Evolutionary conservation across 2,888 invertebrate species (phyloP).

Genomic region (Danaus chrysippus): DNA sequence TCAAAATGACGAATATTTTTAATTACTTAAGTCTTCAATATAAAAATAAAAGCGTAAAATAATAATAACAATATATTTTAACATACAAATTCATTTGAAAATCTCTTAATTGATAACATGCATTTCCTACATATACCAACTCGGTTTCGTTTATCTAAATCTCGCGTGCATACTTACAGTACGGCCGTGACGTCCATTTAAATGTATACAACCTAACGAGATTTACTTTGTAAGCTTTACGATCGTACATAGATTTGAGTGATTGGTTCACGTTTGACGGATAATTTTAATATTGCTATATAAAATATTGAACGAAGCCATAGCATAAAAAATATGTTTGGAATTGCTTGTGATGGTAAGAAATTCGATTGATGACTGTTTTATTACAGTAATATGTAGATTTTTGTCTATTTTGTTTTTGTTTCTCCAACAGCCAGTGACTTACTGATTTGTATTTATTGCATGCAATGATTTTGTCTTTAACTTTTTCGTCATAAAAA

Average conservation of each 20-base stretch:
- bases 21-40: no score
- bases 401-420: no score
- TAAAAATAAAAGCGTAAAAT: no score
- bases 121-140: background rate
- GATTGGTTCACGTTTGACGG: background rate
- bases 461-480: background rate
- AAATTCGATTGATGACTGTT: no score
- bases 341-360: no score
- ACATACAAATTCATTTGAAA: background rate
- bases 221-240: slow-evolving; percentile 34
- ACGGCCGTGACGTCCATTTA: slow-evolving; percentile 46
- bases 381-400: no score
- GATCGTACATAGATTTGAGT: background rate
- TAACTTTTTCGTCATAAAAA: background rate
- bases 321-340: no score
- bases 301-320: no score
- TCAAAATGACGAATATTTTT: no score
- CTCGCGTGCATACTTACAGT: slow-evolving; percentile 1
- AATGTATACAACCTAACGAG: slow-evolving; percentile 64
- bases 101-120: no score
- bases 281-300: background rate
- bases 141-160: background rate
- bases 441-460: background rate
- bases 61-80: slow-evolving; percentile 13
- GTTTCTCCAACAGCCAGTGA: no score